Percentiles rank a stretch among this genome's conserved stretches.
These are phyloP conservation scores for Furcula furcula DNA, from an alignment of 2,888 invertebrate genomes.

Conservation along the genomic window DNA sequence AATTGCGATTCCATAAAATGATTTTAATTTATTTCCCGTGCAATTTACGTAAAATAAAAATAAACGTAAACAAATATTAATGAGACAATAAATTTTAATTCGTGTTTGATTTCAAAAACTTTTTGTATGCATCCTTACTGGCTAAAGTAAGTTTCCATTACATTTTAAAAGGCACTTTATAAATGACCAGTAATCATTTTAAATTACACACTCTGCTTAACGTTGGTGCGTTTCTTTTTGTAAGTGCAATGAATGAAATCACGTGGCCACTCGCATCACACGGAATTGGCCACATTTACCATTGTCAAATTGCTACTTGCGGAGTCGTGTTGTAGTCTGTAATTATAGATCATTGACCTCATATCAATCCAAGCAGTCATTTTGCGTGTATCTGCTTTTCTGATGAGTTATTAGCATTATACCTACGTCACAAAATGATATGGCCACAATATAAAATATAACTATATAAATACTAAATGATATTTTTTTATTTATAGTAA, in stretches of 20 bases:
- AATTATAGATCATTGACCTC: constrained; percentile 42
- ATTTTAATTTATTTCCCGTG: no score
- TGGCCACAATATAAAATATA: no score
- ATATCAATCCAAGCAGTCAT: constrained; percentile 31
- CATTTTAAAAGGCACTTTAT: constrained; percentile 41
- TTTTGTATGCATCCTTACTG: constrained; percentile 4
- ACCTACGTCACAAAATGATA: no score
- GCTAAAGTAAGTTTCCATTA: constrained; percentile 23
- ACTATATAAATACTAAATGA: no score
- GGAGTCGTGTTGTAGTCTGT: constrained; percentile 32
- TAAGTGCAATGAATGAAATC: constrained; percentile 47
- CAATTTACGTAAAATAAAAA: no score
- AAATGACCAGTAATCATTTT: constrained; percentile 51
- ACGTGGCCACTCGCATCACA: constrained; percentile 40
- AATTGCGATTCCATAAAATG: no score
- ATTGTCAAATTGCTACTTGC: constrained; percentile 52
- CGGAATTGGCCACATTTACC: constrained; percentile 43
- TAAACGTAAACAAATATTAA: not conserved
- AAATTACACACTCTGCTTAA: constrained; percentile 46
- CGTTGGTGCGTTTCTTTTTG: constrained; percentile 33
- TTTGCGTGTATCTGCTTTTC: constrained; percentile 24
- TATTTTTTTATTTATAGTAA: no score
- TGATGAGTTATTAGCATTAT: not conserved
- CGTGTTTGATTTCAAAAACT: not conserved
- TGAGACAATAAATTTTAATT: not conserved